Evolutionary conservation across 2,888 invertebrate genomes (phyloP).

Genomic region (Agrotis clavis): DNA sequence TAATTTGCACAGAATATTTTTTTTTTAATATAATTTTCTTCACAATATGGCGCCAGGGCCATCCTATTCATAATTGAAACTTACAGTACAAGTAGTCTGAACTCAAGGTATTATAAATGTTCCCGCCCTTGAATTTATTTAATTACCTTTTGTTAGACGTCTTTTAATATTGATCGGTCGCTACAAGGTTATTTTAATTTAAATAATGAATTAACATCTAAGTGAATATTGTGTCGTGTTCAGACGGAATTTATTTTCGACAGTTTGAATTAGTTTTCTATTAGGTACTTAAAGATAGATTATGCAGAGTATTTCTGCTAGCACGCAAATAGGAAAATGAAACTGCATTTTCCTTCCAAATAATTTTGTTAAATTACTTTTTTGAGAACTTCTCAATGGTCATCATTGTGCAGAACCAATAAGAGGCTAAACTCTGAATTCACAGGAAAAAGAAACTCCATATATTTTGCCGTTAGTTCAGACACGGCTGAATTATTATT

Average conservation of each 20-base stretch:
- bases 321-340: background rate
- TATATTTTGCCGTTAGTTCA: too few species aligned
- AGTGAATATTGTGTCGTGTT: constrained; percentile 4
- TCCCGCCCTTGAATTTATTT: constrained; percentile 40
- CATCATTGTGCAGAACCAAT: too few species aligned
- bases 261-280: background rate
- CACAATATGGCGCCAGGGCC: too few species aligned
- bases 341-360: background rate
- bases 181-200: constrained; percentile 39
- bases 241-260: background rate
- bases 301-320: background rate
- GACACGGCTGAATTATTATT: too few species aligned
- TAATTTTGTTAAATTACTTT: too few species aligned
- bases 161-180: constrained; percentile 13
- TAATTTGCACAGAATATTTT: too few species aligned
- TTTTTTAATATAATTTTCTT: too few species aligned
- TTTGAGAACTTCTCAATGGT: background rate
- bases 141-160: constrained; percentile 39
- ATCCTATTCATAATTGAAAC: too few species aligned
- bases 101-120: constrained; percentile 38
- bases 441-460: too few species aligned
- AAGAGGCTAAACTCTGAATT: too few species aligned
- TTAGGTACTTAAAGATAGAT: background rate
- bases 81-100: background rate
- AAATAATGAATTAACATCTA: constrained; percentile 24